Percentiles rank a stretch among this genome's conserved stretches.
Evolutionary conservation across 2,113 vertebrate genomes (phyloP).

Genomic region (Phodopus roborovskii): DNA sequence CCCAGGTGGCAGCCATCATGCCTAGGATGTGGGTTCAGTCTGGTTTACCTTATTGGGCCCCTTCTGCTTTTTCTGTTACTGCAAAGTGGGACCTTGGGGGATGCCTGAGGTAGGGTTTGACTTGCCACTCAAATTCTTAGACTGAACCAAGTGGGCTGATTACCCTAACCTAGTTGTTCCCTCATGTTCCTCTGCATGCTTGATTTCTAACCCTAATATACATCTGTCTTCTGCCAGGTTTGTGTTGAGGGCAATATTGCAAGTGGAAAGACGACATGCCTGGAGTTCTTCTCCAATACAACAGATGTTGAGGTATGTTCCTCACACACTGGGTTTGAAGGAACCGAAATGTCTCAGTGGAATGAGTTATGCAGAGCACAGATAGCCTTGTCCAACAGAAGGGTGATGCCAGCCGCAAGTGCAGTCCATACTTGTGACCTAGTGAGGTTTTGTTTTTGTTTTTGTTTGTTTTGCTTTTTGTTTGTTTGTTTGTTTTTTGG

Average conservation of each 20-base stretch:
- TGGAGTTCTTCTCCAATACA: conserved; percentile 93
- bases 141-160: neutral
- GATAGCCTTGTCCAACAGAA: neutral
- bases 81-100: neutral
- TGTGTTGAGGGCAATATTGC: conserved; percentile 97
- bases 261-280: conserved; percentile 96
- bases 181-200: neutral
- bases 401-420: neutral
- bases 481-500: too few species aligned
- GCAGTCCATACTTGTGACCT: neutral
- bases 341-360: neutral
- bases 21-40: neutral
- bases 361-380: neutral
- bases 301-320: conserved; percentile 90
- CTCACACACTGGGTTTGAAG: neutral
- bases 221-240: conserved; percentile 87
- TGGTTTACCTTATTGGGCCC: neutral
- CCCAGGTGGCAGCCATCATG: neutral
- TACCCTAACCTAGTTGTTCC: neutral
- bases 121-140: neutral
- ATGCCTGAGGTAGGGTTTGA: neutral
- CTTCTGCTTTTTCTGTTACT: neutral
- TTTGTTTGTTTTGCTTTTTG: neutral
- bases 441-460: neutral
- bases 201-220: neutral